Conservation (phyloP, 2,113 vertebrate genomes). For the Pandion haliaetus region DNA sequence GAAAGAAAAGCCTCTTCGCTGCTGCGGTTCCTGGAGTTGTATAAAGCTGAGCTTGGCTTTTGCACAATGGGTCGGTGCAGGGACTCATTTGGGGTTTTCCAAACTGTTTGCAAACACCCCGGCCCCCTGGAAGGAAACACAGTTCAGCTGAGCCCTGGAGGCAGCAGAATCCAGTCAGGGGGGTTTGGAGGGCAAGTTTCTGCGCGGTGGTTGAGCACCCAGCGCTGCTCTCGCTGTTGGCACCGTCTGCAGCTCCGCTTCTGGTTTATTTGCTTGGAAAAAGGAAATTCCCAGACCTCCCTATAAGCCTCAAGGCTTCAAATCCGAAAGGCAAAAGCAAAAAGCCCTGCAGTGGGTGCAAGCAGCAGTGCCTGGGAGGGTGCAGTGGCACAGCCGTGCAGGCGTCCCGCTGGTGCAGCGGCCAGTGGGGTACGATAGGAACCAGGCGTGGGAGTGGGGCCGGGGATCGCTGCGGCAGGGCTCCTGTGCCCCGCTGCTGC, state of each 20-base stretch:
- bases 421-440: too few species aligned
- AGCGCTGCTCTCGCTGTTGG: neutral
- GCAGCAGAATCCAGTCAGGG: neutral
- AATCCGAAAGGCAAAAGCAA: neutral
- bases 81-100: neutral
- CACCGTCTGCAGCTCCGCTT: neutral
- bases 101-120: neutral
- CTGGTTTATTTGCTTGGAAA: neutral
- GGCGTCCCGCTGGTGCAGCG: too few species aligned
- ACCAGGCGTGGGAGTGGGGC: neutral
- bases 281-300: neutral
- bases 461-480: neutral
- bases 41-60: neutral
- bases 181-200: neutral
- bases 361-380: neutral
- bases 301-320: neutral
- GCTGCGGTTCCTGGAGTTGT: accelerated
- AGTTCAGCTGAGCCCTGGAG: neutral
- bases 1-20: neutral
- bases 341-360: neutral
- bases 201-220: neutral
- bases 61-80: accelerated
- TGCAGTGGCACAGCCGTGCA: neutral
- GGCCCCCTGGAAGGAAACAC: neutral
- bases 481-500: neutral